A percentile compares a stretch with the other conserved stretches of the same genome.
Conservation (phyloP, 2,797 vertebrate species). For the Aldrovandia affinis region DNA sequence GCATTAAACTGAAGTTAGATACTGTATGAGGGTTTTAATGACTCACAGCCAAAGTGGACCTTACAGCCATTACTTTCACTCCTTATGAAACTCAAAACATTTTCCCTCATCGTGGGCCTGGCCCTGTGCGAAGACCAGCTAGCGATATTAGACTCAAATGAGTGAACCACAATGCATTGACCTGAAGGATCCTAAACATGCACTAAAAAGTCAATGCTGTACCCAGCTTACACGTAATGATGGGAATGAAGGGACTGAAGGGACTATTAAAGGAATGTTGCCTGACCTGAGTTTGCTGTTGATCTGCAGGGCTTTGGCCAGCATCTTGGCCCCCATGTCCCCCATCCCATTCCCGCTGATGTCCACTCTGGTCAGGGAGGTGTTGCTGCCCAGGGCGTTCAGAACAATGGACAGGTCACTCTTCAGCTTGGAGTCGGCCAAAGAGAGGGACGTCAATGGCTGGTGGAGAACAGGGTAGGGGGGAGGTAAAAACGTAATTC, state of each 20-base stretch:
- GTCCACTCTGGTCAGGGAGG: slow-evolving; percentile 89
- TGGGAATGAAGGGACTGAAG: background rate
- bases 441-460: slow-evolving; percentile 89
- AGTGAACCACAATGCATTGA: too few relatives aligned
- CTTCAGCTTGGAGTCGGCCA: slow-evolving; percentile 94
- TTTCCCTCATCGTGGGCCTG: background rate
- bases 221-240: too few relatives aligned
- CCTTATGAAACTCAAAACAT: background rate
- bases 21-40: background rate
- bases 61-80: background rate
- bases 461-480: slow-evolving; percentile 48
- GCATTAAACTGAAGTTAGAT: background rate
- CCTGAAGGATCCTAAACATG: too few relatives aligned
- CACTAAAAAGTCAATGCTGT: too few relatives aligned
- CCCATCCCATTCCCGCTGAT: slow-evolving; percentile 97
- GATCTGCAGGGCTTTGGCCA: slow-evolving; percentile 96
- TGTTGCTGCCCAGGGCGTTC: slow-evolving; percentile 93
- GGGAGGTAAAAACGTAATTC: too few relatives aligned
- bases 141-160: too few relatives aligned
- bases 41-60: background rate
- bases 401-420: slow-evolving; percentile 89
- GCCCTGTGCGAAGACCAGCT: background rate
- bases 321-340: slow-evolving; percentile 96
- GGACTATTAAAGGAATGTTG: background rate
- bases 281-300: slow-evolving; percentile 94